These are phyloP conservation scores for Gymnosoma rotundatum DNA, from an alignment of 2,888 invertebrate genomes.

Conservation along the genomic window DNA sequence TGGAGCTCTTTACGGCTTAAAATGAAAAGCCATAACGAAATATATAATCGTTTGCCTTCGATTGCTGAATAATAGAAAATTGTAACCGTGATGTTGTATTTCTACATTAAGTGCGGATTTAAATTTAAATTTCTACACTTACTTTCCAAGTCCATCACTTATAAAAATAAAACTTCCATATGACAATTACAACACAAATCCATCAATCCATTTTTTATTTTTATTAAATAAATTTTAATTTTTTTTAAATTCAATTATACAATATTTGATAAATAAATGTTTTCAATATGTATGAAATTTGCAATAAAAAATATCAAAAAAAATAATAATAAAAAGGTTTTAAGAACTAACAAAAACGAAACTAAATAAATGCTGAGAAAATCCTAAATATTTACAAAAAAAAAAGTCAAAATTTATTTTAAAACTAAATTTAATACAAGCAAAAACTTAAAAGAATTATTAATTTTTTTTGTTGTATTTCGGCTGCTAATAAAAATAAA, in stretches of 20 bases:
- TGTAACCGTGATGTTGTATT: too few species aligned
- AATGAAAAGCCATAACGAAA: too few species aligned
- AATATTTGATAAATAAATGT: conserved; percentile 27
- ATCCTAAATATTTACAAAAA: conserved; percentile 36
- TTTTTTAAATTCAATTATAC: conserved; percentile 17
- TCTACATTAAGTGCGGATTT: too few species aligned
- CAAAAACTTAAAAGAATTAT: conserved; percentile 6
- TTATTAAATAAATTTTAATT: conserved; percentile 50
- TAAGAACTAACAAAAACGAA: conserved; percentile 4
- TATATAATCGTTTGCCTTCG: too few species aligned
- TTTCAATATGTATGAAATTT: neutral
- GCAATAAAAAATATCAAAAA: neutral
- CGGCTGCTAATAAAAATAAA: conserved; percentile 8
- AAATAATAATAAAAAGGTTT: neutral
- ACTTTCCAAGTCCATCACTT: too few species aligned
- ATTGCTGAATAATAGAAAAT: too few species aligned
- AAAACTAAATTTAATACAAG: neutral
- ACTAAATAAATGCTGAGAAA: conserved; percentile 41
- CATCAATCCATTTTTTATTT: conserved; percentile 52
- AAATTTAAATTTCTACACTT: too few species aligned
- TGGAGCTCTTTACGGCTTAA: too few species aligned
- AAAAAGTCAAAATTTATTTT: conserved; percentile 6
- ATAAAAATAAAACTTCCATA: conserved; percentile 37
- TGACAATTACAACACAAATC: conserved; percentile 63
- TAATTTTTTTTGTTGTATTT: conserved; percentile 3